Evolutionary conservation across 2,888 invertebrate species (phyloP).

Genomic region (Orthosia cruda): DNA sequence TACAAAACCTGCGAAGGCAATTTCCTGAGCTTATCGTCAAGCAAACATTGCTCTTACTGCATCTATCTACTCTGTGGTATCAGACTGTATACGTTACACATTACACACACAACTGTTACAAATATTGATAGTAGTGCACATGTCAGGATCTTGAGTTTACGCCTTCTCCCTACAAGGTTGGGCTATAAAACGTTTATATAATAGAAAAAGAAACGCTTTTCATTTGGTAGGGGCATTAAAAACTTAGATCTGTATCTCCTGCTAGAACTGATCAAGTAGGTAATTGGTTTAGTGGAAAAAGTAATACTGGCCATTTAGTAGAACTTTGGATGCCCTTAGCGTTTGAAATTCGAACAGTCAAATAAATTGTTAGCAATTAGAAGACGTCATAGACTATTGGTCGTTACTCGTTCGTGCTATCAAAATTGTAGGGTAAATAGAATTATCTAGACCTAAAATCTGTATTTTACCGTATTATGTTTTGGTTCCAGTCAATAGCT

Average conservation of each 20-base stretch:
- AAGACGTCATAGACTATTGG: background rate
- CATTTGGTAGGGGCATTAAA: slow-evolving; percentile 8
- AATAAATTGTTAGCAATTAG: background rate
- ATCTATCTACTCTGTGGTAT: slow-evolving; percentile 13
- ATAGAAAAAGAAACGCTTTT: slow-evolving; percentile 45
- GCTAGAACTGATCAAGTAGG: slow-evolving; percentile 8
- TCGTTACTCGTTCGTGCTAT: too few relatives aligned
- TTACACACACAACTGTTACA: slow-evolving; percentile 60
- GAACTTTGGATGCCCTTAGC: background rate
- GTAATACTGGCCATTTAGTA: background rate
- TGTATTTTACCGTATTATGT: slow-evolving; percentile 19
- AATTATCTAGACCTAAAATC: background rate
- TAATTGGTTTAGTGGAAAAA: slow-evolving; percentile 31
- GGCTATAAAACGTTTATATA: slow-evolving; percentile 46
- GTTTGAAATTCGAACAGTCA: slow-evolving; percentile 33
- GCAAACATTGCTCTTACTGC: background rate
- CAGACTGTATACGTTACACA: background rate
- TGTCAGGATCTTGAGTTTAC: slow-evolving; percentile 51
- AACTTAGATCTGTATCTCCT: slow-evolving; percentile 24
- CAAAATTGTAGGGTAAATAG: slow-evolving; percentile 4
- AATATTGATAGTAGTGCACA: slow-evolving; percentile 64
- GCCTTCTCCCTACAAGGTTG: slow-evolving; percentile 46
- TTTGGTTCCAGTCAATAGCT: slow-evolving; percentile 30
- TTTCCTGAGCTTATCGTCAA: background rate
- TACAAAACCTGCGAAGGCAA: too few relatives aligned